Evolutionary conservation across 2,888 invertebrate genomes (phyloP).

Genomic region (Belgica antarctica): DNA sequence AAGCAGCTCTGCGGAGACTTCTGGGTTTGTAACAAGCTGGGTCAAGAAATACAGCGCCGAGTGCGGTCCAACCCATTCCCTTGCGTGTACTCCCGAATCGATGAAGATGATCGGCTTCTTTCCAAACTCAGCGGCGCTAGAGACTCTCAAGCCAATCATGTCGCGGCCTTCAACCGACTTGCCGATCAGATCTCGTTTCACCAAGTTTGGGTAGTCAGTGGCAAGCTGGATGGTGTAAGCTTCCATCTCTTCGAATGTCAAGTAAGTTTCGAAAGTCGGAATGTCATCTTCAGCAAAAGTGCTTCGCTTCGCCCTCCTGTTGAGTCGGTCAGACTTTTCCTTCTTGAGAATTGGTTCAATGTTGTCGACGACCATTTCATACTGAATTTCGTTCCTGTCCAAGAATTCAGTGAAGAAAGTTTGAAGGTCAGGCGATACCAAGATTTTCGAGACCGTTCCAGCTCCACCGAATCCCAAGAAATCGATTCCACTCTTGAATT

Average conservation of each 20-base stretch:
- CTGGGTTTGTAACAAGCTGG: constrained; percentile 59
- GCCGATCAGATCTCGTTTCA: constrained; percentile 60
- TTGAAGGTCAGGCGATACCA: constrained; percentile 36
- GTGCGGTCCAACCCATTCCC: constrained; percentile 68
- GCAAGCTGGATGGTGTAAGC: constrained; percentile 57
- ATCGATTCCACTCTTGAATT: constrained; percentile 32
- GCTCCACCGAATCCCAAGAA: constrained; percentile 9
- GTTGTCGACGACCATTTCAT: constrained; percentile 31
- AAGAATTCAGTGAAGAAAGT: constrained; percentile 5
- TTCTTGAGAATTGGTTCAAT: background rate
- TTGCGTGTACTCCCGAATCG: constrained; percentile 63
- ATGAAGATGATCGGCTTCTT: constrained; percentile 58
- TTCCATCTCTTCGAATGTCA: constrained; percentile 55
- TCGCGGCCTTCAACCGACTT: constrained; percentile 60
- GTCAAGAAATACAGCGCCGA: constrained; percentile 61
- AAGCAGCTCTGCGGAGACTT: constrained; percentile 56
- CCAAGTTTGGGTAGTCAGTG: constrained; percentile 57
- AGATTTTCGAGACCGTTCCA: background rate
- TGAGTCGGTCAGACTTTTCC: background rate
- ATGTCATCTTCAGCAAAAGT: background rate
- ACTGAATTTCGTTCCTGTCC: background rate
- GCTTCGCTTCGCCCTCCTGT: background rate
- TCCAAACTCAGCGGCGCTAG: constrained; percentile 54
- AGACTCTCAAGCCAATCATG: constrained; percentile 63
- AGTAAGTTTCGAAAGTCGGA: constrained; percentile 44